Percentiles rank a stretch among this genome's conserved stretches.
Conservation (phyloP, 2,113 vertebrate genomes). For the Turdus rufiventris region DNA sequence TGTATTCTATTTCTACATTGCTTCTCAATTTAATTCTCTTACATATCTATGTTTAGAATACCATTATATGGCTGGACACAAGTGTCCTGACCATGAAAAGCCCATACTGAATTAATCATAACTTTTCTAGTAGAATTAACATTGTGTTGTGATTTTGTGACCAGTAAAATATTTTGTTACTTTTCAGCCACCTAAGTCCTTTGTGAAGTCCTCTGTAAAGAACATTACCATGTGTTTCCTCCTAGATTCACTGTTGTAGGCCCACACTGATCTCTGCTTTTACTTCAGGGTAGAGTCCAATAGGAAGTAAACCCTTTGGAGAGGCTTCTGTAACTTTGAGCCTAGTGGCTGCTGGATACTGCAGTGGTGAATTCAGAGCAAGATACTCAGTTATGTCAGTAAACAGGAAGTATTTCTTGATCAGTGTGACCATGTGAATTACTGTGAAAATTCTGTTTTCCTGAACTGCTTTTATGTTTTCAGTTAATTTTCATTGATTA, state of each 20-base stretch:
- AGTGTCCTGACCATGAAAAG: not conserved
- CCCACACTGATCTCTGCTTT: not conserved
- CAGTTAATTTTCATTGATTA: not conserved
- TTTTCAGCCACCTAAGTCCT: not conserved
- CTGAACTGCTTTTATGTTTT: not conserved
- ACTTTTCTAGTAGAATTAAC: not conserved
- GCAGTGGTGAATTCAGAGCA: not conserved
- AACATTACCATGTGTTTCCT: not conserved
- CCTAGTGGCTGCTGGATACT: not conserved
- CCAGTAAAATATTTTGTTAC: not conserved
- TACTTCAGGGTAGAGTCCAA: not conserved
- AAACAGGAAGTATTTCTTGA: not conserved
- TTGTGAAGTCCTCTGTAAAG: not conserved
- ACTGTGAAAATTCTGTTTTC: not conserved
- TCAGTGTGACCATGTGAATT: not conserved
- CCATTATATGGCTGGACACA: not conserved
- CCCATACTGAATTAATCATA: not conserved
- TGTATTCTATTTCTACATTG: not conserved
- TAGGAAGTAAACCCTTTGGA: not conserved
- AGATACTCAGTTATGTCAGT: not conserved
- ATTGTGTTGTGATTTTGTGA: not conserved
- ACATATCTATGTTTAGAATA: not conserved
- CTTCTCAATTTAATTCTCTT: not conserved
- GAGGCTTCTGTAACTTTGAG: not conserved
- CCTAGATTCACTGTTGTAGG: not conserved